phyloP scores from a whole-genome alignment of 2,888 invertebrate genomes.

The Arrhopalites spinosus region DNA sequence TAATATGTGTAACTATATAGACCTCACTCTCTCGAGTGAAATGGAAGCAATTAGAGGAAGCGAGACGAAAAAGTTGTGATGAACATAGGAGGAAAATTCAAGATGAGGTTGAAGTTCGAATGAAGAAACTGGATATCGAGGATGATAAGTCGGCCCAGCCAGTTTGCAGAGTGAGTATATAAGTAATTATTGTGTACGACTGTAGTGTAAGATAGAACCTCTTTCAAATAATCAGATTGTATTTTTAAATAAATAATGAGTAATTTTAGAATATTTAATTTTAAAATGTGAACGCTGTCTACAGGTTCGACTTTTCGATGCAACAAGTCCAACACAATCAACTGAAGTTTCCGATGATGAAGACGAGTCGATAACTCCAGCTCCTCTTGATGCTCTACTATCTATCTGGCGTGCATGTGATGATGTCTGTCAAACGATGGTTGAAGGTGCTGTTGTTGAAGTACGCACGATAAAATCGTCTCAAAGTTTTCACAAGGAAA shows the following conservation, averaged over 20 bases:
- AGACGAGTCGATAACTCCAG: not conserved
- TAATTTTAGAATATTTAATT: not conserved
- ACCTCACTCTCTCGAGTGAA: not conserved
- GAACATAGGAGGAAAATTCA: conserved; percentile 3
- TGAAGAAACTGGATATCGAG: not conserved
- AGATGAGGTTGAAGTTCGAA: conserved; percentile 10
- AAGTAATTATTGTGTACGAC: not conserved
- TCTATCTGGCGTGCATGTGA: conserved; percentile 75
- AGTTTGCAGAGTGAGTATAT: not conserved
- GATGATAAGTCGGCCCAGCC: not conserved
- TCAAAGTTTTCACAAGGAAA: not conserved
- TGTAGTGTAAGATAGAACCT: not conserved
- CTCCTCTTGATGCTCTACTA: conserved; percentile 62
- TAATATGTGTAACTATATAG: not conserved
- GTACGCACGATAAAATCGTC: conserved; percentile 64
- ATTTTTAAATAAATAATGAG: not conserved
- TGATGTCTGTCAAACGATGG: conserved; percentile 65
- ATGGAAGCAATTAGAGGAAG: not conserved
- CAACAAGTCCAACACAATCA: not conserved
- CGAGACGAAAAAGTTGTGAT: not conserved
- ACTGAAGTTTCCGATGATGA: too few species aligned
- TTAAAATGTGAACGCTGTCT: not conserved
- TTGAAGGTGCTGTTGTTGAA: conserved; percentile 68
- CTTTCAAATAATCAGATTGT: not conserved
- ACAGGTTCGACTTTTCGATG: conserved; percentile 57